Conservation (phyloP, 2,797 vertebrate species). For the Oreochromis grahami region DNA sequence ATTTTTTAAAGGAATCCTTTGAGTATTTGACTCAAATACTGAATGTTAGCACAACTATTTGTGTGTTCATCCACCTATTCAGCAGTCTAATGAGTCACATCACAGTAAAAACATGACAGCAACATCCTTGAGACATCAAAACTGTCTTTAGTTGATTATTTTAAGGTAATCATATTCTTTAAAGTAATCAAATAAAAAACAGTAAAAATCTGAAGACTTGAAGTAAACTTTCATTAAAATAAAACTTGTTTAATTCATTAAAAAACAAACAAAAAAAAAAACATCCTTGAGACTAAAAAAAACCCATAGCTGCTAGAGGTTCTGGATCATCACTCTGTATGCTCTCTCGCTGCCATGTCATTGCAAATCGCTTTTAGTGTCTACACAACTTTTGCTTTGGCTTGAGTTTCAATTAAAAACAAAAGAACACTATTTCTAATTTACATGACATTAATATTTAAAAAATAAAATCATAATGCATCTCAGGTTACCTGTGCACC, state of each 20-base stretch:
- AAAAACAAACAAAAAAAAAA: too few relatives aligned
- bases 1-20: background rate
- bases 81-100: background rate
- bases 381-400: background rate
- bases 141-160: too few relatives aligned
- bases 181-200: too few relatives aligned
- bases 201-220: too few relatives aligned
- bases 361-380: background rate
- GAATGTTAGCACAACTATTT: background rate
- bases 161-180: too few relatives aligned
- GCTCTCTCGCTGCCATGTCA: background rate
- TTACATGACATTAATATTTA: background rate
- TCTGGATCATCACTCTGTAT: background rate
- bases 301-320: background rate
- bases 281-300: background rate
- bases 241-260: too few relatives aligned
- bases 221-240: too few relatives aligned
- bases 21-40: background rate
- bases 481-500: background rate
- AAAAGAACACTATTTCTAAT: background rate
- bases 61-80: background rate
- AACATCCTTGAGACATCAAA: background rate
- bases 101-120: background rate
- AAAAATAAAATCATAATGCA: background rate
- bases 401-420: background rate